Percentiles rank a stretch among this genome's conserved stretches.
phyloP scores from a whole-genome alignment of 2,888 invertebrate genomes.

The Chymomyza fuscimana region DNA sequence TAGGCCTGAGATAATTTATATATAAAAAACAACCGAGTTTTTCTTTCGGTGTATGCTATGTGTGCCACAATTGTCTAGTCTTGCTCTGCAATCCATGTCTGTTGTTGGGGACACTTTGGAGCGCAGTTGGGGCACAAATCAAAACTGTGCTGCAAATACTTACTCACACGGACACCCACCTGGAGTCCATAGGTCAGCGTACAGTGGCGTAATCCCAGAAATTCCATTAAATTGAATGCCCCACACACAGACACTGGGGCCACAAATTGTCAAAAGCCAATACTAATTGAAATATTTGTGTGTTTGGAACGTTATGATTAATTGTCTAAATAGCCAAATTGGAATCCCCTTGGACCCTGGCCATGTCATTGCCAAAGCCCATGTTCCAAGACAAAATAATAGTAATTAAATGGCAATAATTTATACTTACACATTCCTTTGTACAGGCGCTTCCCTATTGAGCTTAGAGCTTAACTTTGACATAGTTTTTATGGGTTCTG shows the following conservation, averaged over 20 bases:
- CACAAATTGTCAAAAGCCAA: background rate
- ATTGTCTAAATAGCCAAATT: conserved; percentile 40
- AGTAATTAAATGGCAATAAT: conserved; percentile 52
- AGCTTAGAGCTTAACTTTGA: conserved; percentile 58
- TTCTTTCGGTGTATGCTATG: conserved; percentile 35
- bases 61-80: conserved; percentile 26
- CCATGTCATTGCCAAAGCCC: conserved; percentile 22
- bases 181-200: conserved; percentile 18
- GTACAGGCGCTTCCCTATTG: background rate
- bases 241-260: background rate
- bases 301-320: conserved; percentile 45
- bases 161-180: conserved; percentile 10
- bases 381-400: conserved; percentile 45
- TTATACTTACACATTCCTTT: background rate
- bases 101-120: background rate
- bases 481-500: conserved; percentile 47
- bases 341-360: background rate
- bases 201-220: conserved; percentile 50
- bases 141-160: conserved; percentile 5
- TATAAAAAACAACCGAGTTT: background rate
- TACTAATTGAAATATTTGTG: conserved; percentile 32
- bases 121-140: conserved; percentile 22
- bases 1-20: no score
- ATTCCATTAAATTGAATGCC: conserved; percentile 38
- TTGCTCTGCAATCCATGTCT: conserved; percentile 27